Evolutionary conservation across 2,113 vertebrate species (phyloP).

Genomic region (Dasyornis broadbenti): DNA sequence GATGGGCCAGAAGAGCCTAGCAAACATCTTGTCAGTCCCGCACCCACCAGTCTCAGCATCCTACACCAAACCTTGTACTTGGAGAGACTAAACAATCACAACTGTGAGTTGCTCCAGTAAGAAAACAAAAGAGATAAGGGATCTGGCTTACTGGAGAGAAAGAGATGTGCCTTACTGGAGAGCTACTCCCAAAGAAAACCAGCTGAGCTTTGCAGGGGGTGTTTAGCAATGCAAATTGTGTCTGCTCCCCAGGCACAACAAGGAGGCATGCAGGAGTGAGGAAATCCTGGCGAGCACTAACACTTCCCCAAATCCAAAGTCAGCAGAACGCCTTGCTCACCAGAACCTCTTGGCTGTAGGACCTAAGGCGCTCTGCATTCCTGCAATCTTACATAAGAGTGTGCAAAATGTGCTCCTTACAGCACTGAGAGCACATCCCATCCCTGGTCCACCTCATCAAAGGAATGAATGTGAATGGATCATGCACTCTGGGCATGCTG

Average conservation of each 20-base stretch:
- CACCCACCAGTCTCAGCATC: not conserved
- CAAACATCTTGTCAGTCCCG: not conserved
- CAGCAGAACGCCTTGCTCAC: not conserved
- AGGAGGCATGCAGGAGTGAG: not conserved
- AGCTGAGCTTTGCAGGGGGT: not conserved
- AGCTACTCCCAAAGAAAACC: not conserved
- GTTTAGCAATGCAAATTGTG: not conserved
- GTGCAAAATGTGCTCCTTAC: not conserved
- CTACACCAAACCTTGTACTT: not conserved
- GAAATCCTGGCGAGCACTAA: not conserved
- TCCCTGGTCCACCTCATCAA: not conserved
- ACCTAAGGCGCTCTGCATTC: not conserved
- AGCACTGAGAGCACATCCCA: not conserved
- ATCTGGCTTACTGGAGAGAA: not conserved
- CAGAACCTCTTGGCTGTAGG: not conserved
- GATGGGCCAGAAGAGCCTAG: not conserved
- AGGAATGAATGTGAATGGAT: not conserved
- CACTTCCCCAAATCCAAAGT: not conserved
- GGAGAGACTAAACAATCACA: not conserved
- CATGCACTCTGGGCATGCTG: not conserved
- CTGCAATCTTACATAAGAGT: not conserved
- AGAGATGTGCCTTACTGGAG: not conserved
- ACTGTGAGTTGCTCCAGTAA: not conserved
- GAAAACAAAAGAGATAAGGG: not conserved
- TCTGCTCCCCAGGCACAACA: not conserved